Conservation (phyloP, 2,113 vertebrate genomes). For the Oncorhynchus masou region DNA sequence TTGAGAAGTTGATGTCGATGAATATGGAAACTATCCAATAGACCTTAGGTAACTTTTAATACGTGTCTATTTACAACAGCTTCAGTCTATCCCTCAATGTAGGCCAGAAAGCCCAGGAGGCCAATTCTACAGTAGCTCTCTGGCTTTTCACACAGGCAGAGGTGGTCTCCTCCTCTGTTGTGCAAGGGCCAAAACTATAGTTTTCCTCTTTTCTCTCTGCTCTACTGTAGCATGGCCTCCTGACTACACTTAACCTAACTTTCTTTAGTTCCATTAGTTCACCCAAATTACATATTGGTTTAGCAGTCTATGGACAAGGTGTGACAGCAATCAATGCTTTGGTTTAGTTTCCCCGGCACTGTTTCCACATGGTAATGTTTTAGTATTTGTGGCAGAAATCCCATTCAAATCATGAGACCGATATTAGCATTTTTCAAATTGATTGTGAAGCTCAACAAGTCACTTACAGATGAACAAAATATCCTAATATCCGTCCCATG, state of each 20-base stretch:
- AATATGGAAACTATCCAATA: neutral
- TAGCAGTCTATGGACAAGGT: too few species aligned
- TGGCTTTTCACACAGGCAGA: neutral
- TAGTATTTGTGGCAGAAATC: too few species aligned
- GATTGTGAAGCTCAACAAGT: too few species aligned
- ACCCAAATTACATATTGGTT: neutral
- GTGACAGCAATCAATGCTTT: too few species aligned
- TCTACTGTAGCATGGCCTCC: slow-evolving; percentile 35
- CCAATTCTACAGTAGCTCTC: neutral
- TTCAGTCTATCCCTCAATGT: neutral
- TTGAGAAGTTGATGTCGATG: neutral
- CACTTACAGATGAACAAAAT: too few species aligned
- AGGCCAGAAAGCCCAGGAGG: neutral
- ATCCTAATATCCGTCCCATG: too few species aligned
- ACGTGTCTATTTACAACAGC: too few species aligned
- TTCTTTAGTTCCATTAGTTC: slow-evolving; percentile 34
- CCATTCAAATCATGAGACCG: too few species aligned
- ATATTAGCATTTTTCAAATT: too few species aligned
- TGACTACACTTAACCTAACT: slow-evolving; percentile 54
- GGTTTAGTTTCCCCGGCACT: too few species aligned
- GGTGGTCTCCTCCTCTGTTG: neutral
- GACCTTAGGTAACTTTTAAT: neutral
- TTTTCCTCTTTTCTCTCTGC: slow-evolving; percentile 9
- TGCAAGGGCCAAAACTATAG: neutral
- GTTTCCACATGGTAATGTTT: too few species aligned